Base-by-base conservation (phyloP, 2,113 vertebrate genomes). In the Antennarius striatus region DNA sequence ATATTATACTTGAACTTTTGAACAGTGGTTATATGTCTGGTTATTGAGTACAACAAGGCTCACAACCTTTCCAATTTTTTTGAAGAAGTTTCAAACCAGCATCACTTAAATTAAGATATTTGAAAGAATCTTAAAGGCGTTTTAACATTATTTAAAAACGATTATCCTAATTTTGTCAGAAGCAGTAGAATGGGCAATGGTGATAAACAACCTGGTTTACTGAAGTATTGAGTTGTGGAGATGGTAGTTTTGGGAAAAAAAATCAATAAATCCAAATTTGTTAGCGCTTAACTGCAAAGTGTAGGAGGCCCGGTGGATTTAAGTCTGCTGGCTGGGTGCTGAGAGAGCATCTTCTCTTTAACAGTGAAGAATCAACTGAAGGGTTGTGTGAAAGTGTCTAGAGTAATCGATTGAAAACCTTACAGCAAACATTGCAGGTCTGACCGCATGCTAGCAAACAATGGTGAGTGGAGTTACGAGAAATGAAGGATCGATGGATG, bases 201-300 rank as follows among this genome's bases (percentile, higher is more conserved):
- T 40, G 42, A 66, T 50, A 6, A 58, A 61, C 22, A 45, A 14
- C 63, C 45, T 30, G 3, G n/a, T 47, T 17, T 5, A 15, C 57
- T 51, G 12, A 68, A 60, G 3, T 30, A 52, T 39, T 57, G 55
- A 69, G 40, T 13, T 10, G 22, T 48, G 50, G 8, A 49, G 17
- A 30, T 29, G 6, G 14, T 32, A 12, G 48, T 13, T 45, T 60
- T 14, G 22, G 3, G 22, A 22, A 22, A 36, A 15, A n/a, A n/a
- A 9, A n/a, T 46, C 48, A 66, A 70, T 70, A 58, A 45, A 70
- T 65, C 39, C 39, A 52, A 42, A 40, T 63, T 62, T 64, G 60
- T 42, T 29, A 15, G 42, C 13, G 43, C 9, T 57, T 45, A 9
- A n/a, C 6, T 30, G 51, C 13, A 16, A n/a, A 16, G 60, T 13